These are phyloP conservation scores for Pipra filicauda DNA, from an alignment of 2,113 vertebrate genomes.

Conservation along the genomic window DNA sequence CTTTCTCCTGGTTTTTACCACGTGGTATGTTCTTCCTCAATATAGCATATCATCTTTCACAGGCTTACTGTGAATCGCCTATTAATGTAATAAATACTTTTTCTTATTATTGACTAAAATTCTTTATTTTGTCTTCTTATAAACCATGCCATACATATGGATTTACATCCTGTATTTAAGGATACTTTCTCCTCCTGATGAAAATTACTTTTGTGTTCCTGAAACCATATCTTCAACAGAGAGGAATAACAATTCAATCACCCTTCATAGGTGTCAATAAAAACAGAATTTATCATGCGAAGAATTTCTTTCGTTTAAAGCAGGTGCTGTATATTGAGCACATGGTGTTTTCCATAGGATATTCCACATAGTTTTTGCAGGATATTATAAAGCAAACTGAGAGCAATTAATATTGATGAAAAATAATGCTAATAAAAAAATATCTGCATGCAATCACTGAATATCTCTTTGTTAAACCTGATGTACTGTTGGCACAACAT, in stretches of 20 bases:
- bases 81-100: background rate
- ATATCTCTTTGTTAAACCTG: background rate
- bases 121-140: background rate
- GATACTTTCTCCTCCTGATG: background rate
- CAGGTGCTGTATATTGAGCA: background rate
- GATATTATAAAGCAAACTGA: background rate
- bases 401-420: background rate
- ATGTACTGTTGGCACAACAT: background rate
- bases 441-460: background rate
- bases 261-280: background rate
- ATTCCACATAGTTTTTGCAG: background rate
- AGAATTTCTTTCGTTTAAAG: background rate
- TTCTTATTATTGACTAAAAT: background rate
- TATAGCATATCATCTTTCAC: background rate
- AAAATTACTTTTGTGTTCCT: background rate
- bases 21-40: background rate
- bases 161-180: background rate
- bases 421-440: background rate
- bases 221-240: background rate
- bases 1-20: background rate
- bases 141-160: background rate
- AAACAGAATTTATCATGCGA: background rate
- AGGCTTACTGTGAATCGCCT: background rate
- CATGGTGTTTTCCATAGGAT: background rate
- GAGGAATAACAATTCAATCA: background rate